Conservation (phyloP, 2,113 vertebrate genomes). For the Cricetomys ansorgei region DNA sequence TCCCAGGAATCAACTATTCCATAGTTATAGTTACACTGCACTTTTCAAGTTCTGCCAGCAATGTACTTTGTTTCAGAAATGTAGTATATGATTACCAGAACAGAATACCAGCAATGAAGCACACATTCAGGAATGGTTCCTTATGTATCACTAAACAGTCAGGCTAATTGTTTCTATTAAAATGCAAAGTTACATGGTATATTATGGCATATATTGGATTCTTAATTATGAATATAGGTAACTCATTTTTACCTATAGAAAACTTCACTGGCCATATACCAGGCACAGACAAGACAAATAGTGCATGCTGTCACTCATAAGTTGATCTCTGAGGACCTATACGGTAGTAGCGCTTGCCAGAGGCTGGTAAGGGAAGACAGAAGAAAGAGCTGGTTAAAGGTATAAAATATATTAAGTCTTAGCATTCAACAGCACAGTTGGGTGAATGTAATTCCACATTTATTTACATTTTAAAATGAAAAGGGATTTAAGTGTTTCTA, state of each 20-base stretch:
- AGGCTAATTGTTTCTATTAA: background rate
- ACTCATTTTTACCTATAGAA: background rate
- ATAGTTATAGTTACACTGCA: background rate
- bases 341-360: background rate
- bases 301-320: background rate
- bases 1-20: conserved; percentile 21
- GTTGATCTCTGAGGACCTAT: background rate
- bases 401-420: background rate
- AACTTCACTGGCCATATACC: background rate
- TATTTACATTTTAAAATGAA: background rate
- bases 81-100: background rate
- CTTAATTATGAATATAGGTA: background rate
- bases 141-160: background rate
- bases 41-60: background rate
- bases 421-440: background rate
- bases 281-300: background rate
- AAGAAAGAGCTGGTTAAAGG: background rate
- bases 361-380: background rate
- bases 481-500: background rate
- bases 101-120: background rate
- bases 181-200: background rate
- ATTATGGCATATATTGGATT: background rate
- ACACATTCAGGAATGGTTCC: background rate
- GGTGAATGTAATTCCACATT: background rate
- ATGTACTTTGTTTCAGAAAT: conserved; percentile 16